Evolutionary conservation across 1,140 invertebrate genomes (phyloP).

Genomic region (Saccostrea cuccullata): DNA sequence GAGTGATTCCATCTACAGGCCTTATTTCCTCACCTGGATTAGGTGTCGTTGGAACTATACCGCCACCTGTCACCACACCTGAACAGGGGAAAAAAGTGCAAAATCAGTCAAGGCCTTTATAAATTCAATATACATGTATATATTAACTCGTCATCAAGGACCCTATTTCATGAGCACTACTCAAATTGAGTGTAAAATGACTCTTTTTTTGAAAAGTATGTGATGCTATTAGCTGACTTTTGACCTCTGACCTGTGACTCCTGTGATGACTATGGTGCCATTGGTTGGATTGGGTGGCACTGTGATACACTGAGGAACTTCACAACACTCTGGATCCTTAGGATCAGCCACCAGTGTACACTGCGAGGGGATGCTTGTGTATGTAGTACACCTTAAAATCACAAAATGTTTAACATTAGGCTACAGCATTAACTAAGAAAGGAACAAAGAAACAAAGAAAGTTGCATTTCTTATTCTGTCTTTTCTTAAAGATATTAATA

Average conservation of each 20-base stretch:
- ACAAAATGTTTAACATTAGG: neutral
- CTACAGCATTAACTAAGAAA: too few relatives aligned
- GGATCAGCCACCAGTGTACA: slow-evolving; percentile 67
- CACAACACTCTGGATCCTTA: slow-evolving; percentile 65
- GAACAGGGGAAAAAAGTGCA: neutral
- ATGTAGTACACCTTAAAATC: slow-evolving; percentile 65
- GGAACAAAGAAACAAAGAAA: too few relatives aligned
- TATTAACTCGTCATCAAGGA: neutral
- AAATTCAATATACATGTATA: neutral
- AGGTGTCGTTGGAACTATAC: slow-evolving; percentile 41
- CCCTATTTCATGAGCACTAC: neutral
- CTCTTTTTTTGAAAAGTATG: neutral
- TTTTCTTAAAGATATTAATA: too few relatives aligned
- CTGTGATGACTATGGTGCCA: slow-evolving; percentile 54
- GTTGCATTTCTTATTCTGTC: too few relatives aligned
- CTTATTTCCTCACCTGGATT: slow-evolving; percentile 40
- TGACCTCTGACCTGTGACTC: slow-evolving; percentile 58
- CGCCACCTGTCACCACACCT: slow-evolving; percentile 48
- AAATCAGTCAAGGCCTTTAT: neutral
- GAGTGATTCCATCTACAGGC: neutral
- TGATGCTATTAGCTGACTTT: neutral
- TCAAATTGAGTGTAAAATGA: neutral
- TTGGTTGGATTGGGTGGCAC: slow-evolving; percentile 62
- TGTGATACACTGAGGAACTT: slow-evolving; percentile 67
- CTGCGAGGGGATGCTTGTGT: slow-evolving; percentile 58